These are phyloP conservation scores for Diabrotica virgifera DNA, from an alignment of 1,140 invertebrate species.

Conservation along the genomic window DNA sequence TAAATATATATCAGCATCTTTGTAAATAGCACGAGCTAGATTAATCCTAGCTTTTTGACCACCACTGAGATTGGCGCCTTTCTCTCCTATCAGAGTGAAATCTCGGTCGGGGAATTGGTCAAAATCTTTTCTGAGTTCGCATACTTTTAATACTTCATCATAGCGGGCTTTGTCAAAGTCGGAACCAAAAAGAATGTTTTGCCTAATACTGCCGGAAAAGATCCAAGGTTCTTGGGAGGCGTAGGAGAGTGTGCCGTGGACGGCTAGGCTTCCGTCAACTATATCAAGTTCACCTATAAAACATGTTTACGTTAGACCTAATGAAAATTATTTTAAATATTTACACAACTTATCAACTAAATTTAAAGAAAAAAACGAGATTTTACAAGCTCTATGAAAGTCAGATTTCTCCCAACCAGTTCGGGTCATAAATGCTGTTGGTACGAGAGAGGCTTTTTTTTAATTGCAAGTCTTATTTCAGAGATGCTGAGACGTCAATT, in stretches of 20 bases:
- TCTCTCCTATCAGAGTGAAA: conserved; percentile 82
- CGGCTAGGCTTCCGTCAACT: conserved; percentile 51
- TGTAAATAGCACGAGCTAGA: conserved; percentile 78
- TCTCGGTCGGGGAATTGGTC: conserved; percentile 69
- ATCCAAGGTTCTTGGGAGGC: conserved; percentile 90
- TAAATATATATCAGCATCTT: conserved; percentile 76
- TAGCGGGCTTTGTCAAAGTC: conserved; percentile 57
- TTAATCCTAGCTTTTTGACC: conserved; percentile 89
- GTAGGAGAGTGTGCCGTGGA: conserved; percentile 80
- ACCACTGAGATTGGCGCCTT: conserved; percentile 80
- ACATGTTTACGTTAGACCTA: background rate
- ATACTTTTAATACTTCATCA: conserved; percentile 56
- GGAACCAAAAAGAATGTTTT: conserved; percentile 76
- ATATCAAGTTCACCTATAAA: conserved; percentile 66
- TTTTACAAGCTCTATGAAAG: no score
- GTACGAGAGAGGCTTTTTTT: no score
- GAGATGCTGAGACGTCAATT: no score
- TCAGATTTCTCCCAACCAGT: no score
- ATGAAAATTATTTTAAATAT: no score
- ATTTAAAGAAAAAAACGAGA: no score
- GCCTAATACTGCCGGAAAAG: conserved; percentile 68
- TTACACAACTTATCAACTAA: no score
- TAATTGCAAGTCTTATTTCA: no score
- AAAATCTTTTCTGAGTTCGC: conserved; percentile 64
- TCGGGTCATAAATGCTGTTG: no score